A percentile compares a stretch with the other conserved stretches of the same genome.
Conservation (phyloP, 2,113 vertebrate species). For the Myotis lucifugus region DNA sequence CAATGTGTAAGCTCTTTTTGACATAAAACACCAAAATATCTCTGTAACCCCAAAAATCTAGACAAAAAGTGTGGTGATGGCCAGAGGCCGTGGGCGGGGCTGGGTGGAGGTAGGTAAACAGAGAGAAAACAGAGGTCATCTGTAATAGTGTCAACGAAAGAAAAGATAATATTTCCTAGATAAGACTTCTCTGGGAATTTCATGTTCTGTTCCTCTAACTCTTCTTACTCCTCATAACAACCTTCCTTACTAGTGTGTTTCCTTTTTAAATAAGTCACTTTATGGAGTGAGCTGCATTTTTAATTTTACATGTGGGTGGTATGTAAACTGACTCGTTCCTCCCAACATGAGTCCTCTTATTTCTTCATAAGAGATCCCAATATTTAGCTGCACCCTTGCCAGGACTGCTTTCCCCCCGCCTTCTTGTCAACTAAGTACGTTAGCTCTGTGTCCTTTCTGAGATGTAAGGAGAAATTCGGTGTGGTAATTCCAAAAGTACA, state of each 20-base stretch:
- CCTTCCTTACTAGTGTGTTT: background rate
- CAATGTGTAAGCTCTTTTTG: background rate
- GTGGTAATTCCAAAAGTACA: background rate
- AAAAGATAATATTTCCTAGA: background rate
- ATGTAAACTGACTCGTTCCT: background rate
- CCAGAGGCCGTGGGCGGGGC: background rate
- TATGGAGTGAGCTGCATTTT: background rate
- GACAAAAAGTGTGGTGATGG: background rate
- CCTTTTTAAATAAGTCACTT: background rate
- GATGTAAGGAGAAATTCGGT: background rate
- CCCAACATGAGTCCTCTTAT: background rate
- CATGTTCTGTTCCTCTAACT: background rate
- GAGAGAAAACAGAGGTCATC: background rate
- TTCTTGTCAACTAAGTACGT: background rate
- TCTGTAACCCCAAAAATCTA: background rate
- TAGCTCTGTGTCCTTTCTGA: background rate
- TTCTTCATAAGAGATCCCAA: background rate
- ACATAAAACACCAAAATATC: constrained; percentile 1
- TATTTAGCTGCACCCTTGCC: background rate
- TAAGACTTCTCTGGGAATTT: background rate
- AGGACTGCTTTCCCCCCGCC: background rate
- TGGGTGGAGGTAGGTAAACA: background rate
- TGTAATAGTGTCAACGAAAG: background rate
- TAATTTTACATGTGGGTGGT: background rate
- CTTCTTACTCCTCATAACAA: background rate